Base-by-base conservation (phyloP, 2,888 invertebrate species). In the Eutolmus rufibarbis region DNA sequence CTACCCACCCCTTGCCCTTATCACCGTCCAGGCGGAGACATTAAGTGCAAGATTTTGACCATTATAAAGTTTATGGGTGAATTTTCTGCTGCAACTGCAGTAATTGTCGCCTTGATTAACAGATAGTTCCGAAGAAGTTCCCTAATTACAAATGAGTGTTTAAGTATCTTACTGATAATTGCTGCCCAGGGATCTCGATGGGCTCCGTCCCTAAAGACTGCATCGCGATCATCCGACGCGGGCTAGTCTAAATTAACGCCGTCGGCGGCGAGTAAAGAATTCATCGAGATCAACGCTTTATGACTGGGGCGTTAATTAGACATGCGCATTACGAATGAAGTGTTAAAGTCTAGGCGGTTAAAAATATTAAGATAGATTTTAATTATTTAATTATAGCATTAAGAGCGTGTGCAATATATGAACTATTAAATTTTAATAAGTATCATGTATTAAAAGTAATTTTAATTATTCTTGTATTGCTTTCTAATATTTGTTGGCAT, bases 31-130 rank as follows among this genome's bases (percentile, higher is more conserved):
- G 40, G 57, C 28, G 77, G 34, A 28, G 57, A 84, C 84, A 84
- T 84, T 84, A 74, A 74, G 66, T 66, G 66, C 84, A 57, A 84
- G 84, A 74, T 84, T 74, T 84, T 81, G 81, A 81, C 56, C 81
- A 81, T 81, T 81, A 81, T 81, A 81, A 51, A 81, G 81, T 81
- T 81, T 81, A 81, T 81, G 56, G 81, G 23, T 81, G 51, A 81
- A 56, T 81, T 81, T 43, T 56, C 81, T 51, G 16, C 51, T 56
- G 56, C 28, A 51, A 81, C 51, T 81, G 81, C 56, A 81, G 81
- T 43, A 56, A 81, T 81, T 56, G 81, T 81, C 81, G 81, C 56
- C 56, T n/a, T 81, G 81, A 81, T 81, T 81, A 81, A 28, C 51
- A 81, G 81, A 81, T 81, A 81, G 81, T 8, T 19, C 81, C 7